phyloP scores from a whole-genome alignment of 2,113 vertebrate genomes.

The Hemiscyllium ocellatum region DNA sequence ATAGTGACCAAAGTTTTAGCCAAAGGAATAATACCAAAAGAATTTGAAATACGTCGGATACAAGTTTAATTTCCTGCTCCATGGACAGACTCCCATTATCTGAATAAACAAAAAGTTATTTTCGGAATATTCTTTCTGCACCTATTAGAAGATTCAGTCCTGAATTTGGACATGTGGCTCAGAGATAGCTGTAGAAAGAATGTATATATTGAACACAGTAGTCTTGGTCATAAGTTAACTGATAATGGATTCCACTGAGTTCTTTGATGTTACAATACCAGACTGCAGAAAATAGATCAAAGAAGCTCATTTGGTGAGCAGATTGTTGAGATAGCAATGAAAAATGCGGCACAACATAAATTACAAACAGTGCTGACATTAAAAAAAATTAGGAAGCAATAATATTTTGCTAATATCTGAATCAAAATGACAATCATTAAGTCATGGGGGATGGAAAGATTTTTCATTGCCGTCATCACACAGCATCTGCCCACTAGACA shows the following conservation, averaged over 20 bases:
- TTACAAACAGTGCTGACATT: neutral
- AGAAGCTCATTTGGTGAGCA: neutral
- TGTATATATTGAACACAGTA: neutral
- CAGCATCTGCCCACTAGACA: neutral
- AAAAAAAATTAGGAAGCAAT: neutral
- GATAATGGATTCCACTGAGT: neutral
- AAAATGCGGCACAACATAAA: neutral
- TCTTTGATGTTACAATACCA: neutral
- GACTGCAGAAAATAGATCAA: neutral
- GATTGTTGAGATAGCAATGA: neutral
- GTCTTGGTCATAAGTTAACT: neutral
- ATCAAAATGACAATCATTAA: neutral
- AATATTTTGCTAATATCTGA: neutral
- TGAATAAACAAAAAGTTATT: neutral
- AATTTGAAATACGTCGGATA: neutral
- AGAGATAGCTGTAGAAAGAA: neutral
- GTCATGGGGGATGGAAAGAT: neutral
- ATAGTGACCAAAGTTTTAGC: neutral
- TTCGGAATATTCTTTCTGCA: neutral
- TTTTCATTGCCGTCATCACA: neutral
- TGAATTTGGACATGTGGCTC: neutral
- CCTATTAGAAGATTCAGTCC: neutral
- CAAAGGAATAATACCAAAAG: neutral
- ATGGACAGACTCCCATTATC: neutral
- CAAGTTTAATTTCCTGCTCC: neutral